phyloP scores from a whole-genome alignment of 1,140 invertebrate genomes.

The Aphidius gifuensis region DNA sequence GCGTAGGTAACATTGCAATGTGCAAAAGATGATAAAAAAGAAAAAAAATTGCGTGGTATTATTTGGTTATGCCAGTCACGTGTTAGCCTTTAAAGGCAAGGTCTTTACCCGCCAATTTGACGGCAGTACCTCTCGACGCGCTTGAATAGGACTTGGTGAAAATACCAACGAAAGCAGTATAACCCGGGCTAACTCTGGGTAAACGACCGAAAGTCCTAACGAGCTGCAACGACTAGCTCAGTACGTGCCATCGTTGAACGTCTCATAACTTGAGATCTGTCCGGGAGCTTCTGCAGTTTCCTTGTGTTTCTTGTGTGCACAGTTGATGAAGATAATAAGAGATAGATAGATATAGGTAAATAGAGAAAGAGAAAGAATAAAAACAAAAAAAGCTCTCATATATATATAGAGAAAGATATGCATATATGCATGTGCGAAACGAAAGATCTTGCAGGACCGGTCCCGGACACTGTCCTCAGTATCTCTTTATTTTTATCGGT shows the following conservation, averaged over 20 bases:
- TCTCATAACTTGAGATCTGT: constrained; percentile 29
- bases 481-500: constrained; percentile 21
- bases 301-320: neutral
- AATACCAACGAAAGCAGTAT: constrained; percentile 25
- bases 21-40: neutral
- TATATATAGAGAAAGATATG: no score
- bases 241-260: constrained; percentile 26
- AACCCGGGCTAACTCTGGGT: constrained; percentile 35
- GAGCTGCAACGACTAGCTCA: constrained; percentile 40
- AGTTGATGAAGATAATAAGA: no score
- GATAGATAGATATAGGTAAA: no score
- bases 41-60: constrained; percentile 4
- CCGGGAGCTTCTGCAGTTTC: constrained; percentile 10
- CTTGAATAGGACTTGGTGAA: constrained; percentile 44
- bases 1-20: no score
- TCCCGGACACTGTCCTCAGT: neutral
- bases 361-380: no score
- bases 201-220: constrained; percentile 47
- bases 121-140: constrained; percentile 37
- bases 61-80: constrained; percentile 37
- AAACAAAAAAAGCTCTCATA: no score
- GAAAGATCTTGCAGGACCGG: constrained; percentile 6
- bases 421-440: neutral
- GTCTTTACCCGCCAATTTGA: constrained; percentile 40
- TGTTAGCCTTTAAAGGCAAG: constrained; percentile 38